These are phyloP conservation scores for Gadopsis marmoratus DNA, from an alignment of 2,797 vertebrate species.

Conservation along the genomic window DNA sequence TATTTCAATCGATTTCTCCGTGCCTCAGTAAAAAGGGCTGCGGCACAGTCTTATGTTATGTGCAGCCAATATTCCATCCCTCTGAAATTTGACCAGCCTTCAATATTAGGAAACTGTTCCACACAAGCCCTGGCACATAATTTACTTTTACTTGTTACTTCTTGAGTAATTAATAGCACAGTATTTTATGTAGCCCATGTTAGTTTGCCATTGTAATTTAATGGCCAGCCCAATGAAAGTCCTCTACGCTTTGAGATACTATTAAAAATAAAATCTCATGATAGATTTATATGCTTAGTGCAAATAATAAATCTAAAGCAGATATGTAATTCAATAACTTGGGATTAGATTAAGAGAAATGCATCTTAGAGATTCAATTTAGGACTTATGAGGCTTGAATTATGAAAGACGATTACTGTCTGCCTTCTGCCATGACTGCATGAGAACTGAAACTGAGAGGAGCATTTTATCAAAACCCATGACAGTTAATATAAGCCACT, in stretches of 20 bases:
- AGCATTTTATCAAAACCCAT: slow-evolving; percentile 49
- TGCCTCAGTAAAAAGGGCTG: slow-evolving; percentile 63
- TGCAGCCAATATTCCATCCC: slow-evolving; percentile 60
- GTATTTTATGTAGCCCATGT: slow-evolving; percentile 68
- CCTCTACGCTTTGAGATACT: slow-evolving; percentile 54
- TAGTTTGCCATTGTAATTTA: slow-evolving; percentile 70
- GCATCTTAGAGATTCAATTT: slow-evolving; percentile 73
- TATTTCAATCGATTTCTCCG: slow-evolving; percentile 70
- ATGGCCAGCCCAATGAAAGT: slow-evolving; percentile 52
- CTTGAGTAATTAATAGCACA: slow-evolving; percentile 67
- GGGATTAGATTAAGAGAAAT: slow-evolving; percentile 77
- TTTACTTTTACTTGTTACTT: slow-evolving; percentile 71
- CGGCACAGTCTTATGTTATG: slow-evolving; percentile 56
- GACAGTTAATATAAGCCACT: slow-evolving; percentile 56
- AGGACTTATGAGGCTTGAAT: slow-evolving; percentile 74
- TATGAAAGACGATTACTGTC: slow-evolving; percentile 71
- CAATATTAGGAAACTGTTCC: slow-evolving; percentile 43
- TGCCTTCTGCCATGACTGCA: slow-evolving; percentile 58
- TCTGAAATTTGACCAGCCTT: slow-evolving; percentile 60
- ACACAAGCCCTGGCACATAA: slow-evolving; percentile 43
- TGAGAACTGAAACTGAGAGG: slow-evolving; percentile 46
- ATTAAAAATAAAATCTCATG: slow-evolving; percentile 54
- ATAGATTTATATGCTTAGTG: slow-evolving; percentile 67
- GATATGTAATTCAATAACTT: slow-evolving; percentile 79
- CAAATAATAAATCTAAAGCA: slow-evolving; percentile 77